Evolutionary conservation across 2,888 invertebrate species (phyloP).

Genomic region (Apodemia hepburni): DNA sequence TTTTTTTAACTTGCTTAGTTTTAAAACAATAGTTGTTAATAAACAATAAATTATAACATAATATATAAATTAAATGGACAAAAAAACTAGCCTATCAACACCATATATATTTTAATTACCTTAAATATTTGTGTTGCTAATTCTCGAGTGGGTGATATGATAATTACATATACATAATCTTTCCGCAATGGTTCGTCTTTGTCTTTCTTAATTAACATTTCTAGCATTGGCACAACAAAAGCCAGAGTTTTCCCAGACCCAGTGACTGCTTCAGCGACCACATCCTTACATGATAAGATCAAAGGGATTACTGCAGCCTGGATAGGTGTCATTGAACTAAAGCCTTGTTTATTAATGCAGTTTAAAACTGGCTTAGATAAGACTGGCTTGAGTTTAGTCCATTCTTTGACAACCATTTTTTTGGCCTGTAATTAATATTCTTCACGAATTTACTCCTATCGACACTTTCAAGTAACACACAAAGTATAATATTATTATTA

Average conservation of each 20-base stretch:
- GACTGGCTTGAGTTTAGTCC: conserved; percentile 59
- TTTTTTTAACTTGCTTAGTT: too few relatives aligned
- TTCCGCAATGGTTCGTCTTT: conserved; percentile 82
- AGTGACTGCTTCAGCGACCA: conserved; percentile 98
- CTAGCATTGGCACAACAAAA: conserved; percentile 94
- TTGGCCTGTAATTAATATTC: not conserved
- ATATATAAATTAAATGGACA: too few relatives aligned
- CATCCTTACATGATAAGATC: conserved; percentile 94
- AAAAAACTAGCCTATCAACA: too few relatives aligned
- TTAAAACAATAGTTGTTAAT: too few relatives aligned
- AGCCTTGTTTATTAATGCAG: conserved; percentile 74
- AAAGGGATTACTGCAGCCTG: conserved; percentile 95
- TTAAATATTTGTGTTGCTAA: conserved; percentile 93
- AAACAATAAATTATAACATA: too few relatives aligned
- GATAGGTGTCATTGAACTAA: conserved; percentile 80
- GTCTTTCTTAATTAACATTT: conserved; percentile 86
- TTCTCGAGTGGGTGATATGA: conserved; percentile 98
- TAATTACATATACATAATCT: conserved; percentile 91
- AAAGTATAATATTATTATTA: too few relatives aligned
- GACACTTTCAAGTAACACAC: not conserved
- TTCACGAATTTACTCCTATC: not conserved
- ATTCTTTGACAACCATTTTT: conserved; percentile 66
- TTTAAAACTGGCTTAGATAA: conserved; percentile 72
- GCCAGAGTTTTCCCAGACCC: conserved; percentile 99
- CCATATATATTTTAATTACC: conserved; percentile 44